Percentiles rank a stretch among this genome's conserved stretches.
Evolutionary conservation across 2,113 vertebrate species (phyloP).

Genomic region (Poecile atricapillus): DNA sequence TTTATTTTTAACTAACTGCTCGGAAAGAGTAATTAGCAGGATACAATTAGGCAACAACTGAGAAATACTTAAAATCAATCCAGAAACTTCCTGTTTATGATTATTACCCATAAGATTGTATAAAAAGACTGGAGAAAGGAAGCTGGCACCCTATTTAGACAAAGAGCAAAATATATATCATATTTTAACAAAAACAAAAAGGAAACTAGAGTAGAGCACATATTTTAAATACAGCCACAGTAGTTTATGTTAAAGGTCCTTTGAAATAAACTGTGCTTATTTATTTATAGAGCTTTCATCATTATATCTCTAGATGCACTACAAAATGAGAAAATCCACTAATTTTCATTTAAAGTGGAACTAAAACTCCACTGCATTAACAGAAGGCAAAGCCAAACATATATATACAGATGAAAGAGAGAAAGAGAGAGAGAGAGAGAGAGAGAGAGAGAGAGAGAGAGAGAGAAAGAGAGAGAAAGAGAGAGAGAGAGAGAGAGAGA

Average conservation of each 20-base stretch:
- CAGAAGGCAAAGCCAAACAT: neutral
- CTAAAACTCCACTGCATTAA: neutral
- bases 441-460: neutral
- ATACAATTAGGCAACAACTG: slow-evolving; percentile 59
- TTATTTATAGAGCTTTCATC: neutral
- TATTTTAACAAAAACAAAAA: neutral
- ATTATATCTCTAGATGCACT: neutral
- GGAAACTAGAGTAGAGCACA: neutral
- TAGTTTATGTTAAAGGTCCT: neutral
- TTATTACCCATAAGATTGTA: neutral
- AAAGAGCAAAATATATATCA: neutral
- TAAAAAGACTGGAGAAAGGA: neutral
- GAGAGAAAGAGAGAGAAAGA: neutral
- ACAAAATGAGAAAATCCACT: neutral
- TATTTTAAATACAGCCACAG: neutral
- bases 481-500: neutral
- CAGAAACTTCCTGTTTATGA: slow-evolving; percentile 10
- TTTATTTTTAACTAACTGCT: slow-evolving; percentile 17
- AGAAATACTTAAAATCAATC: slow-evolving; percentile 51
- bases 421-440: neutral
- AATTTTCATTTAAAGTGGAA: neutral
- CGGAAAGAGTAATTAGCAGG: slow-evolving; percentile 33
- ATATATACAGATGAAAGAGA: neutral
- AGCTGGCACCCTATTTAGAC: neutral
- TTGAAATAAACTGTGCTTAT: neutral